Percentiles rank a stretch among this genome's conserved stretches.
Evolutionary conservation across 1,140 invertebrate genomes (phyloP).

Genomic region (Cotesia typhae): DNA sequence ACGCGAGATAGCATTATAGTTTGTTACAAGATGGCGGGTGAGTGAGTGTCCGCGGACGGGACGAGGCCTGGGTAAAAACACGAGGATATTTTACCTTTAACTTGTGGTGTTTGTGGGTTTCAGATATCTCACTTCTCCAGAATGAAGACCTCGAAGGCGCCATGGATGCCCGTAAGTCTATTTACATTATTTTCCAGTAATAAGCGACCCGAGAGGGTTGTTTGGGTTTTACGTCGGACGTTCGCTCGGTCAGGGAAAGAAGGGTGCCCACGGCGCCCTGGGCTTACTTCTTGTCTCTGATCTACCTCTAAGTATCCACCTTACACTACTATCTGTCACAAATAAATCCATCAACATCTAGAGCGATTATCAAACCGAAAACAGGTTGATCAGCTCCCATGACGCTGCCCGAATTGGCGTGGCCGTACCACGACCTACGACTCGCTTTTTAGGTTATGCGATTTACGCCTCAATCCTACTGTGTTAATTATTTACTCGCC

Average conservation of each 20-base stretch:
- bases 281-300: slow-evolving; percentile 4
- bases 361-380: background rate
- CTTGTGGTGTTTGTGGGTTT: slow-evolving; percentile 62
- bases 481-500: slow-evolving; percentile 3
- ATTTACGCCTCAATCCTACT: background rate
- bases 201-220: slow-evolving; percentile 23
- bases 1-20: slow-evolving; percentile 57
- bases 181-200: slow-evolving; percentile 30
- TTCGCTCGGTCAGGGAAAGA: background rate
- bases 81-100: slow-evolving; percentile 58
- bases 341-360: no score
- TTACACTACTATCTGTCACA: no score
- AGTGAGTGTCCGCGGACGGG: slow-evolving; percentile 62
- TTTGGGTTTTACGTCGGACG: slow-evolving; percentile 8
- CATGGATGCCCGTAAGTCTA: slow-evolving; percentile 55
- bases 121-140: slow-evolving; percentile 61
- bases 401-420: background rate
- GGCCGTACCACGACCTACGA: slow-evolving; percentile 35
- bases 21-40: slow-evolving; percentile 67
- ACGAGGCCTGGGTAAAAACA: slow-evolving; percentile 55
- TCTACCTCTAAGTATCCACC: background rate
- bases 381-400: background rate
- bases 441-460: slow-evolving; percentile 34
- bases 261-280: slow-evolving; percentile 6
- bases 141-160: slow-evolving; percentile 55